Base-by-base conservation (phyloP, 1,140 invertebrate genomes). In the Colletes gigas region DNA sequence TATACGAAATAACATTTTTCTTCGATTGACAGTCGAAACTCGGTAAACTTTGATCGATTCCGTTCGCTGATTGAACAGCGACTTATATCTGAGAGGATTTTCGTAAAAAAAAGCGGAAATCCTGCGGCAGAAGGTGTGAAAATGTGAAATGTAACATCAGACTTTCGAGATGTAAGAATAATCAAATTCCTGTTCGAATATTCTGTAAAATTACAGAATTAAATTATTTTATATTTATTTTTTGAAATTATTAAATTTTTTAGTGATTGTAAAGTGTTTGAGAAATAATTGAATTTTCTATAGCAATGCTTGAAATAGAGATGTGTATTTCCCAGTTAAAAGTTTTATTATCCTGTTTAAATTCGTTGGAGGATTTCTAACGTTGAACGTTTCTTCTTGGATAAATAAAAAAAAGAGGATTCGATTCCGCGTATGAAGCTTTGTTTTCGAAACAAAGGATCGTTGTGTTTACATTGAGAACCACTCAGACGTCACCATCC, bases 1-100 rank as follows among this genome's bases (percentile, higher is more conserved):
- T 47, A 76, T 76, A 67, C 50, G 14, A 52, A 47, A 76, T 57
- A 76, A 76, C 65, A 57, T 76, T 76, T 55, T 76, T 57, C 74
- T 68, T 68, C 52, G 41, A 76, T 67, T 30, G 63, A 44, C 19
- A 21, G 44, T 44, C 21, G 63, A 21, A 57, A 15, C 21, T 68
- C 74, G 10, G 44, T 76, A 68, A 57, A 76, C 39, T 57, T 10
- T 15, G 52, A 47, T 76, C 63, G 63, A 67, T 21, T 10, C 7
- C 19, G 30, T 41, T 30, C 12, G 59, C 8, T 30, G 59, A 63
- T 50, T 39, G 71, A 47, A 55, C n/a, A n/a, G 19, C 14, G 41
- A 57, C 63, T 68, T 59, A 44, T 67, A 47, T 68, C 74, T 68
- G 68, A 76, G 63, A 76, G 74, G 74, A 76, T 74, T 62, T 17